A percentile compares a stretch with the other conserved stretches of the same genome.
Evolutionary conservation across 2,888 invertebrate species (phyloP).

Genomic region (Cryptocheilus praepositus): DNA sequence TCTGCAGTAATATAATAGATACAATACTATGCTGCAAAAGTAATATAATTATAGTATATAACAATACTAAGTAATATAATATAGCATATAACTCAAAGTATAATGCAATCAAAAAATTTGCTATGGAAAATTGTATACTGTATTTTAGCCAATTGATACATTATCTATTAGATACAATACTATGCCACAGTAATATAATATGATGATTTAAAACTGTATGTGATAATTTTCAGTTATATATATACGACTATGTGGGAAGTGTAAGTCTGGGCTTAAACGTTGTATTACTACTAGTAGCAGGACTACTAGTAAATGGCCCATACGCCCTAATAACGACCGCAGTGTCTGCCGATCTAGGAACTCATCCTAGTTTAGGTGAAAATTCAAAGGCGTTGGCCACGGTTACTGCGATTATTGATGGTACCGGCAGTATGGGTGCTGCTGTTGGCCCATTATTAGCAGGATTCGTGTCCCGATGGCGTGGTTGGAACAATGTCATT

Average conservation of each 20-base stretch:
- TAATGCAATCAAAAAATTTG: too few relatives aligned
- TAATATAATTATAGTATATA: too few relatives aligned
- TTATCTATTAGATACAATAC: too few relatives aligned
- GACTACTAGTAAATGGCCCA: conserved; percentile 94
- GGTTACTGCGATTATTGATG: conserved; percentile 98
- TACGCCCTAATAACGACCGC: conserved; percentile 98
- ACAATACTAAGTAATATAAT: too few relatives aligned
- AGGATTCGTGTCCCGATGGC: conserved; percentile 82
- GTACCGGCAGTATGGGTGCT: conserved; percentile 95
- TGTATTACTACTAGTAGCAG: conserved; percentile 83
- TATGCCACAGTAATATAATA: too few relatives aligned
- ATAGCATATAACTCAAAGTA: too few relatives aligned
- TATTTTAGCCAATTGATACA: too few relatives aligned
- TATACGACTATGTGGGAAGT: conserved; percentile 86
- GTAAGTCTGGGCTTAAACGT: conserved; percentile 80
- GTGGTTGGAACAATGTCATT: conserved; percentile 91
- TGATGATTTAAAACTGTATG: too few relatives aligned
- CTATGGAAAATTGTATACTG: too few relatives aligned
- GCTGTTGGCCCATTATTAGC: conserved; percentile 94
- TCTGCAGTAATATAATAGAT: too few relatives aligned
- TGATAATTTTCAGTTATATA: conserved; percentile 80
- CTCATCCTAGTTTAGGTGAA: conserved; percentile 88
- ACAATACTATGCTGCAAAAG: too few relatives aligned
- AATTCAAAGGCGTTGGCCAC: conserved; percentile 94
- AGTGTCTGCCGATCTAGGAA: conserved; percentile 95